Evolutionary conservation across 2,797 vertebrate genomes (phyloP).

Genomic region (Tragopan temminckii): DNA sequence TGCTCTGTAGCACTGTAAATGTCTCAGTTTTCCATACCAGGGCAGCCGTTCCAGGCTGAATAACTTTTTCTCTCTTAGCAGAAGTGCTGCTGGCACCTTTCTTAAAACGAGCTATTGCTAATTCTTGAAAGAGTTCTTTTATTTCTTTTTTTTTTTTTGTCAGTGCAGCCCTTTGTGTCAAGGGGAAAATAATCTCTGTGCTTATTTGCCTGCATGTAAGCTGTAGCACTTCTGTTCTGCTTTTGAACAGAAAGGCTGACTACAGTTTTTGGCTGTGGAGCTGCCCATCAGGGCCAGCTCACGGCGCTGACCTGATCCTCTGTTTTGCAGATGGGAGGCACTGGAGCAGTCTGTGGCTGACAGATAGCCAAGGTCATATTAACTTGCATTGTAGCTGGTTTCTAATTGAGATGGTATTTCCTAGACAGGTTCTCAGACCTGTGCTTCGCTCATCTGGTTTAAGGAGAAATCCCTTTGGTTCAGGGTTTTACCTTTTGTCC

Average conservation of each 20-base stretch:
- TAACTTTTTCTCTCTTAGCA: background rate
- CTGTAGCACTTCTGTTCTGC: background rate
- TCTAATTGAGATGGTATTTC: background rate
- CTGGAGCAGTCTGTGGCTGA: background rate
- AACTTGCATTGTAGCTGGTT: background rate
- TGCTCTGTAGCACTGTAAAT: background rate
- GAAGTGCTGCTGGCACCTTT: background rate
- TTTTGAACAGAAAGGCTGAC: background rate
- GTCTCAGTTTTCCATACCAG: background rate
- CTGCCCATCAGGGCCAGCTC: background rate
- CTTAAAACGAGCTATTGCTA: background rate
- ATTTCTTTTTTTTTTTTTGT: background rate
- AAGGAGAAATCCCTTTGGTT: slow-evolving; percentile 40
- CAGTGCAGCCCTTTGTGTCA: background rate
- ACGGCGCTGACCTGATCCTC: background rate
- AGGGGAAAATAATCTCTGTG: background rate
- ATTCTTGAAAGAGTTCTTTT: background rate
- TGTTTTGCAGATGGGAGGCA: background rate
- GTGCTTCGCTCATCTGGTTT: background rate
- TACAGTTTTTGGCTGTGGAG: background rate
- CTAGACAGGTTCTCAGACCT: background rate
- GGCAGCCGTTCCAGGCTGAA: background rate
- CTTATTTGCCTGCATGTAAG: background rate
- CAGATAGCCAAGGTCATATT: background rate
- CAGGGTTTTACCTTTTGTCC: slow-evolving; percentile 46